Evolutionary conservation across 2,888 invertebrate genomes (phyloP).

Genomic region (Acanthosepion pharaonis): DNA sequence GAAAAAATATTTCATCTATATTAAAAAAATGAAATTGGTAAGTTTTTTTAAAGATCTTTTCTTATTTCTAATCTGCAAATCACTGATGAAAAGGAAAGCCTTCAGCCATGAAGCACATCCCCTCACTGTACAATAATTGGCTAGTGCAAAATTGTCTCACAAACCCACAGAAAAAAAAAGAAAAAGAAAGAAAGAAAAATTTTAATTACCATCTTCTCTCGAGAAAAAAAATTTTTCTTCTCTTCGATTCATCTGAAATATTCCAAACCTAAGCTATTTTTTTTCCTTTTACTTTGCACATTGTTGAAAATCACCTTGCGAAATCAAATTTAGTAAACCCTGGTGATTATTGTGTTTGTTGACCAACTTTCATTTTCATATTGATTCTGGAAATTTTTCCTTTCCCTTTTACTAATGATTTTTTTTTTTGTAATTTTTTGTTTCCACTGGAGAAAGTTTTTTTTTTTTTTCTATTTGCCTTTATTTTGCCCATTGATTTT

Average conservation of each 20-base stretch:
- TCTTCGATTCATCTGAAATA: conserved; percentile 33
- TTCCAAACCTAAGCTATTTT: neutral
- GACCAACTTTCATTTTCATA: conserved; percentile 9
- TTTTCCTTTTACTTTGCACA: conserved; percentile 2
- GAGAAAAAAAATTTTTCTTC: neutral
- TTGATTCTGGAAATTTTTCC: conserved; percentile 12
- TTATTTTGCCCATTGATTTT: neutral
- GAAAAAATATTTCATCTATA: conserved; percentile 22
- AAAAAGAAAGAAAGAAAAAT: neutral
- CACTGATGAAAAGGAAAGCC: neutral
- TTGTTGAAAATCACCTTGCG: conserved; percentile 33
- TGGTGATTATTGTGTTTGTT: neutral
- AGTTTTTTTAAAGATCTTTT: neutral
- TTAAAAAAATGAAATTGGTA: conserved; percentile 22
- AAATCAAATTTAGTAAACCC: neutral
- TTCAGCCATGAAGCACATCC: neutral
- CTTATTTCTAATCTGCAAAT: conserved; percentile 33
- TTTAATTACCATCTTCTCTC: neutral
- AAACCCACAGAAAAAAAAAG: neutral
- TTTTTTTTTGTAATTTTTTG: neutral
- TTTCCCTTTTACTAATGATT: neutral
- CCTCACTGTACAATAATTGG: neutral
- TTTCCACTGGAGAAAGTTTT: neutral
- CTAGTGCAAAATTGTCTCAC: neutral
- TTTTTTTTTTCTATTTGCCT: neutral